phyloP scores from a whole-genome alignment of 1,140 invertebrate genomes.

The Ceratitis capitata region DNA sequence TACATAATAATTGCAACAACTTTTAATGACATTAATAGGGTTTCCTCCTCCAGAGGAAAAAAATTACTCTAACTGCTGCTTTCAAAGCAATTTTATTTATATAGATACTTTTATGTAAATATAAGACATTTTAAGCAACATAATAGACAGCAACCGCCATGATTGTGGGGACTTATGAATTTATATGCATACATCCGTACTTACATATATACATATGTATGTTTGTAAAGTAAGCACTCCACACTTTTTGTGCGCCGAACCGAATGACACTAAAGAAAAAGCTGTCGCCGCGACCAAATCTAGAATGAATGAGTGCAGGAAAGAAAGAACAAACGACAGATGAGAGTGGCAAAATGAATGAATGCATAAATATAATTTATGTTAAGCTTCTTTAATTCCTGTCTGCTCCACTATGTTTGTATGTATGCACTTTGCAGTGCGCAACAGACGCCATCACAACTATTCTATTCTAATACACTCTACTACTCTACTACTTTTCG shows the following conservation, averaged over 20 bases:
- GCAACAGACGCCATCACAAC: constrained; percentile 26
- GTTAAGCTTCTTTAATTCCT: constrained; percentile 31
- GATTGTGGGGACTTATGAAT: background rate
- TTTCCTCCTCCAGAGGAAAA: background rate
- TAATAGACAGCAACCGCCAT: background rate
- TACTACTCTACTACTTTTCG: constrained; percentile 11
- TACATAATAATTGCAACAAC: background rate
- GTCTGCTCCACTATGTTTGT: constrained; percentile 18
- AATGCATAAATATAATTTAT: constrained; percentile 38
- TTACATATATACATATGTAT: background rate
- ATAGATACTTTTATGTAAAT: background rate
- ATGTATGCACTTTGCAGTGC: too few species aligned
- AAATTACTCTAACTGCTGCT: background rate
- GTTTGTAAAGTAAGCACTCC: background rate
- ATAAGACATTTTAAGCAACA: background rate
- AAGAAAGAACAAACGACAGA: background rate
- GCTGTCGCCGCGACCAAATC: background rate
- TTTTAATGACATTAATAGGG: background rate
- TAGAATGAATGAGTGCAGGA: too few species aligned
- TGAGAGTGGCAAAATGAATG: background rate
- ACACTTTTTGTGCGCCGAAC: background rate
- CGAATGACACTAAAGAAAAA: too few species aligned
- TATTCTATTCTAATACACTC: too few species aligned
- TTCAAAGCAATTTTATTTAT: constrained; percentile 21
- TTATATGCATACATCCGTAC: background rate